These are phyloP conservation scores for Tachina lurida DNA, from an alignment of 2,888 invertebrate genomes.

Conservation along the genomic window DNA sequence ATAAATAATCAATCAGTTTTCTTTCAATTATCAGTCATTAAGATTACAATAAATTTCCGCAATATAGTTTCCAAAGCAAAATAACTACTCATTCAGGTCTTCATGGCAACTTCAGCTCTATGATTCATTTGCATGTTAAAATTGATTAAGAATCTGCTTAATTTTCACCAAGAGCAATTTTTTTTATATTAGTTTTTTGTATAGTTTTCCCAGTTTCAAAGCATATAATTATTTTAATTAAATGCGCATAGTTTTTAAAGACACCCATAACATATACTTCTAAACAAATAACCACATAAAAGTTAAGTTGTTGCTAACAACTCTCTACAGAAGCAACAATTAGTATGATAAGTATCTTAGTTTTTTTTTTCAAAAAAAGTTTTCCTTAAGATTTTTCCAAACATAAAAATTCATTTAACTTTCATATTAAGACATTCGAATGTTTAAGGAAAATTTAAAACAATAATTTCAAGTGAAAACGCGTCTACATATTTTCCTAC, in stretches of 20 bases:
- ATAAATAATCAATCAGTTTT: no score
- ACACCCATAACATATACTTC: neutral
- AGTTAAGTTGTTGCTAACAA: conserved; percentile 41
- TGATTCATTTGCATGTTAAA: no score
- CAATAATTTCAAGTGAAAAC: conserved; percentile 16
- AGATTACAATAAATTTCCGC: no score
- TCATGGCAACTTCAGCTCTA: no score
- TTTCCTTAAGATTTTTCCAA: conserved; percentile 33
- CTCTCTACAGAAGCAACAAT: conserved; percentile 33
- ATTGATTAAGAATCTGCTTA: no score
- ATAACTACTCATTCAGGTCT: no score
- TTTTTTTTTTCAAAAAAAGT: conserved; percentile 37
- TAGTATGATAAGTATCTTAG: conserved; percentile 62
- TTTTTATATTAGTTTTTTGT: no score
- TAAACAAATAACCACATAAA: conserved; percentile 45
- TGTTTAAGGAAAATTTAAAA: conserved; percentile 15
- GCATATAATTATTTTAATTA: neutral
- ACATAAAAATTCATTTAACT: conserved; percentile 13
- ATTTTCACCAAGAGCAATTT: no score
- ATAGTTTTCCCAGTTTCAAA: no score
- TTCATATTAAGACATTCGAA: neutral
- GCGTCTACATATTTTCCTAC: neutral
- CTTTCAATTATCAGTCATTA: no score
- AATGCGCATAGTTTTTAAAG: neutral
- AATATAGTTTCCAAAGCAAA: no score